These are phyloP conservation scores for Amphilophus citrinellus DNA, from an alignment of 2,113 vertebrate genomes.

Conservation along the genomic window DNA sequence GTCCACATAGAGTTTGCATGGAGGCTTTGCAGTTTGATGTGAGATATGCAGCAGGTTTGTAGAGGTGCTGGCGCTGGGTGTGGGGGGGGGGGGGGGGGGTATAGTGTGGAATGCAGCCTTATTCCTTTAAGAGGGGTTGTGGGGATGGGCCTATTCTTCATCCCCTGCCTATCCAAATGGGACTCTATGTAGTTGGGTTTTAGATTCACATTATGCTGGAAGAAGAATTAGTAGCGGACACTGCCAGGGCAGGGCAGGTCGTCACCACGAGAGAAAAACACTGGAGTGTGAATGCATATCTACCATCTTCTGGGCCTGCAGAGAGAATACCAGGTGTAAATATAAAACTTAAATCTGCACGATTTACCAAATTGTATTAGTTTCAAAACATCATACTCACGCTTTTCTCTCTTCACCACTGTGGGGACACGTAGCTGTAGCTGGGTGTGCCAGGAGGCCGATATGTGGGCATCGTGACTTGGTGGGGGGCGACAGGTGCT, in stretches of 20 bases:
- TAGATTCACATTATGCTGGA: constrained; percentile 83
- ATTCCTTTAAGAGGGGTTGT: constrained; percentile 81
- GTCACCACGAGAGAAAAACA: constrained; percentile 85
- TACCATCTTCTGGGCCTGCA: constrained; percentile 90
- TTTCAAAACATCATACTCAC: constrained; percentile 73
- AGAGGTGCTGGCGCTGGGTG: constrained; percentile 80
- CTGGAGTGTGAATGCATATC: constrained; percentile 95
- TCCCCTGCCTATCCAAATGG: constrained; percentile 50
- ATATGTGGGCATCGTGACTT: constrained; percentile 94
- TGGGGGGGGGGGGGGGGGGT: constrained; percentile 11
- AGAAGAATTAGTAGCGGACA: constrained; percentile 90
- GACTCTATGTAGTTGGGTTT: constrained; percentile 72
- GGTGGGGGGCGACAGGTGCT: constrained; percentile 91
- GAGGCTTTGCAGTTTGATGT: constrained; percentile 79
- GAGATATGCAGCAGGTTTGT: constrained; percentile 88
- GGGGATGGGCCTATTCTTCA: constrained; percentile 77
- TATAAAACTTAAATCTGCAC: not conserved
- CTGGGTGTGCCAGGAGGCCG: constrained; percentile 93
- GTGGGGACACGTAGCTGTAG: constrained; percentile 98
- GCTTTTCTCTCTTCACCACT: constrained; percentile 92
- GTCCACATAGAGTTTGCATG: constrained; percentile 84
- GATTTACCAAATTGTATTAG: too few relatives aligned
- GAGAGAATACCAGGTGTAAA: constrained; percentile 12
- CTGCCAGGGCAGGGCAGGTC: constrained; percentile 84
- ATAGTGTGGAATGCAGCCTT: constrained; percentile 73